Percentiles rank a stretch among this genome's conserved stretches.
phyloP scores from a whole-genome alignment of 2,797 vertebrate genomes.

The Apodemus agrarius region DNA sequence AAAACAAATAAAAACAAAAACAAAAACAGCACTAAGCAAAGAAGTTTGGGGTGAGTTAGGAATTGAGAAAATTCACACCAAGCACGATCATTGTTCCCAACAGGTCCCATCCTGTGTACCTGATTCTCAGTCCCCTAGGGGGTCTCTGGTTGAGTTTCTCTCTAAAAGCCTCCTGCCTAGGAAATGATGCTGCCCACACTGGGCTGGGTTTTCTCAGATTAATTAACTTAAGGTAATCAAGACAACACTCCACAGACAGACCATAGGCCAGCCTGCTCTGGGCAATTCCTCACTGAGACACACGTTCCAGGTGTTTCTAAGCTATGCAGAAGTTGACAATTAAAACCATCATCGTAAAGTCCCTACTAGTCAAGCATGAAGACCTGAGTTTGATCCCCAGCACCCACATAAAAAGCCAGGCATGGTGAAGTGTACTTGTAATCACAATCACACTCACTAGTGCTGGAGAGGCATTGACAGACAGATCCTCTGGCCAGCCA shows the following conservation, averaged over 20 bases:
- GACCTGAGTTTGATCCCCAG: not conserved
- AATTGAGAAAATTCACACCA: not conserved
- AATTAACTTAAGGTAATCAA: not conserved
- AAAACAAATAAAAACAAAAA: not conserved
- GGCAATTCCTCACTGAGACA: not conserved
- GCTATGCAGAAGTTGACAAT: not conserved
- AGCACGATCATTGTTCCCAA: not conserved
- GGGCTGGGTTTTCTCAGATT: too few relatives aligned
- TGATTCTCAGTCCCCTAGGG: not conserved
- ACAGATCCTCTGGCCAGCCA: not conserved
- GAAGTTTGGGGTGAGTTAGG: not conserved
- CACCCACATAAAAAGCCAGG: not conserved
- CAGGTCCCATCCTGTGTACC: not conserved
- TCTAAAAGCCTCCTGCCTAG: not conserved
- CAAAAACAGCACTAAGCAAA: not conserved
- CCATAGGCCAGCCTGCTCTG: not conserved
- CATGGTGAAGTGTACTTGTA: not conserved
- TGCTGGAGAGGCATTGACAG: not conserved
- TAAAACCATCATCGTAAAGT: not conserved
- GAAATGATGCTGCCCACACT: not conserved
- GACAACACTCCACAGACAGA: not conserved
- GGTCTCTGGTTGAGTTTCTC: not conserved
- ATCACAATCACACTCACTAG: too few relatives aligned
- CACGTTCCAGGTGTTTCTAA: not conserved
- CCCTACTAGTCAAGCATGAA: not conserved